Evolutionary conservation across 1,140 invertebrate species (phyloP).

Genomic region (Tribolium castaneum): DNA sequence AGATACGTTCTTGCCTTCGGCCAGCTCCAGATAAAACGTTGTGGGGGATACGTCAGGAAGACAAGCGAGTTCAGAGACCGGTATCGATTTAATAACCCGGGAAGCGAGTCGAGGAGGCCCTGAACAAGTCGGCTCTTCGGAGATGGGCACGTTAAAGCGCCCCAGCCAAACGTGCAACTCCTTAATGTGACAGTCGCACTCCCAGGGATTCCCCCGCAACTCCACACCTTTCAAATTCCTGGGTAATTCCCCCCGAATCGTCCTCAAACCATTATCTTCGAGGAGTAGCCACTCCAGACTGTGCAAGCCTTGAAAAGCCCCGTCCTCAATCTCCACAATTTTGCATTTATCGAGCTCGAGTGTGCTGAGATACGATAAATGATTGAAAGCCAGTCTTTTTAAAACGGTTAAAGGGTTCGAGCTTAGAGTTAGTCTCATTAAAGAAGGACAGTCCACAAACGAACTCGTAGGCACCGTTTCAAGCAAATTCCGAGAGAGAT

Average conservation of each 20-base stretch:
- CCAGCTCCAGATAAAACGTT: constrained; percentile 77
- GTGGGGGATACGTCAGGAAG: constrained; percentile 79
- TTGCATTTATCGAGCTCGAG: constrained; percentile 85
- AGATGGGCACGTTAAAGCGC: constrained; percentile 76
- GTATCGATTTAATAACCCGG: constrained; percentile 75
- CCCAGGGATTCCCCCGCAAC: constrained; percentile 88
- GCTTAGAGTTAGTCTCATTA: constrained; percentile 83
- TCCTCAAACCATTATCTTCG: constrained; percentile 81
- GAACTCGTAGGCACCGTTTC: constrained; percentile 79
- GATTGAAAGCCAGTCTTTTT: constrained; percentile 76
- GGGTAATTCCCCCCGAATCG: constrained; percentile 76
- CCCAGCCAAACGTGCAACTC: constrained; percentile 82
- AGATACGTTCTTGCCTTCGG: constrained; percentile 81
- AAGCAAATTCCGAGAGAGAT: constrained; percentile 84
- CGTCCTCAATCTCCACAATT: constrained; percentile 78
- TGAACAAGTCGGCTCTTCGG: constrained; percentile 78
- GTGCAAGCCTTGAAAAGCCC: constrained; percentile 83
- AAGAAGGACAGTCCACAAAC: constrained; percentile 78
- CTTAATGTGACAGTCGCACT: constrained; percentile 84
- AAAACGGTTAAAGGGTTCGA: constrained; percentile 82
- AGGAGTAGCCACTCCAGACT: constrained; percentile 86
- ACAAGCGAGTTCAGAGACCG: constrained; percentile 82
- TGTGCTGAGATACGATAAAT: constrained; percentile 78
- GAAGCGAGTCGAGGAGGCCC: constrained; percentile 75
- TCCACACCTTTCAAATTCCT: constrained; percentile 73